A percentile compares a stretch with the other conserved stretches of the same genome.
These are phyloP conservation scores for Neofelis nebulosa DNA, from an alignment of 2,113 vertebrate genomes.

Conservation along the genomic window DNA sequence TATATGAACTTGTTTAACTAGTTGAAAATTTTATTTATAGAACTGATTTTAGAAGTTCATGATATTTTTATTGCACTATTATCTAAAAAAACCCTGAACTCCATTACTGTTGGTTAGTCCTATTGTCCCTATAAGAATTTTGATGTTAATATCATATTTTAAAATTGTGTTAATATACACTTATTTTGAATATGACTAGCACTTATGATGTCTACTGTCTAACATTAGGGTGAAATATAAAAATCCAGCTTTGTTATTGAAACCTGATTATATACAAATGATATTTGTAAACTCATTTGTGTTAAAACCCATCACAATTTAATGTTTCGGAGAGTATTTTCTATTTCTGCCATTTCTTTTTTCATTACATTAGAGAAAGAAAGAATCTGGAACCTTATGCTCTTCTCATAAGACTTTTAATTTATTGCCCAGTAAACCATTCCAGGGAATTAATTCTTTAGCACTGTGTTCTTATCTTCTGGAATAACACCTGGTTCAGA, in stretches of 20 bases:
- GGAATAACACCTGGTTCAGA: neutral
- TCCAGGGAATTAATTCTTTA: neutral
- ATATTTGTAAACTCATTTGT: neutral
- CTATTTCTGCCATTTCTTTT: neutral
- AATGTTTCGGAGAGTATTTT: neutral
- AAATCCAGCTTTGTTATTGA: neutral
- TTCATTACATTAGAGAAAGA: neutral
- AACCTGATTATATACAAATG: neutral
- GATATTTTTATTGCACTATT: neutral
- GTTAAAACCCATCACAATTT: neutral
- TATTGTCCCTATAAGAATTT: neutral
- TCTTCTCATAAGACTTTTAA: neutral
- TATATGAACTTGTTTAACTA: neutral
- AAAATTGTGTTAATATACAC: neutral
- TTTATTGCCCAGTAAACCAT: neutral
- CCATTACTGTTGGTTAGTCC: neutral
- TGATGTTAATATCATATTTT: neutral
- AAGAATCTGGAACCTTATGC: neutral
- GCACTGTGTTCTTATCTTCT: neutral
- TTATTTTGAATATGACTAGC: neutral
- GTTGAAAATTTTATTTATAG: neutral
- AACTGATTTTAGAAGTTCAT: neutral
- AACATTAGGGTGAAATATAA: neutral
- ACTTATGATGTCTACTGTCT: neutral
- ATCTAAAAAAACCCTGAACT: neutral